Evolutionary conservation across 2,797 vertebrate species (phyloP).

Genomic region (Petrocephalus schoutedeni): DNA sequence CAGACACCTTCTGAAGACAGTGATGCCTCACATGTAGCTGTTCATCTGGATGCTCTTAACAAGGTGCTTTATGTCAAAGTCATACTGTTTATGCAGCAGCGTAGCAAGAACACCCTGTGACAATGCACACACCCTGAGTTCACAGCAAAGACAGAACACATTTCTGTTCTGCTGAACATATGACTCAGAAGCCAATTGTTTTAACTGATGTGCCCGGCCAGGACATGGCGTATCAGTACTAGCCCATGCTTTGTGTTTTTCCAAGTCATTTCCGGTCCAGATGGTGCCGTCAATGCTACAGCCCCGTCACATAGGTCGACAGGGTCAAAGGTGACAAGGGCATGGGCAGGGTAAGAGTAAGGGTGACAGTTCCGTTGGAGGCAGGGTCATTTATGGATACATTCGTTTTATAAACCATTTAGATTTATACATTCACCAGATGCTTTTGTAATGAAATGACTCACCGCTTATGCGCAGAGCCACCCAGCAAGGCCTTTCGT

Average conservation of each 20-base stretch:
- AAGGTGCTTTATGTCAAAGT: neutral
- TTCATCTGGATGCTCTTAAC: neutral
- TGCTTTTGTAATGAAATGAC: neutral
- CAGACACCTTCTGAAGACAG: neutral
- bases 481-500: neutral
- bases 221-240: neutral
- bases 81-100: neutral
- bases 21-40: neutral
- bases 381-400: neutral
- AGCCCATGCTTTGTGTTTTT: neutral
- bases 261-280: neutral
- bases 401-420: neutral
- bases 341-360: neutral
- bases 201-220: neutral
- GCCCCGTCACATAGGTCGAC: neutral
- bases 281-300: neutral
- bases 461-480: neutral
- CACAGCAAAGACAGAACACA: neutral
- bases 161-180: neutral
- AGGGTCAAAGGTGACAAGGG: neutral
- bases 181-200: neutral
- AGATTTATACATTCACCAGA: neutral
- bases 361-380: neutral
- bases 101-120: neutral
- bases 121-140: neutral